phyloP scores from a whole-genome alignment of 2,888 invertebrate species.

The Drosophila mayaguana region DNA sequence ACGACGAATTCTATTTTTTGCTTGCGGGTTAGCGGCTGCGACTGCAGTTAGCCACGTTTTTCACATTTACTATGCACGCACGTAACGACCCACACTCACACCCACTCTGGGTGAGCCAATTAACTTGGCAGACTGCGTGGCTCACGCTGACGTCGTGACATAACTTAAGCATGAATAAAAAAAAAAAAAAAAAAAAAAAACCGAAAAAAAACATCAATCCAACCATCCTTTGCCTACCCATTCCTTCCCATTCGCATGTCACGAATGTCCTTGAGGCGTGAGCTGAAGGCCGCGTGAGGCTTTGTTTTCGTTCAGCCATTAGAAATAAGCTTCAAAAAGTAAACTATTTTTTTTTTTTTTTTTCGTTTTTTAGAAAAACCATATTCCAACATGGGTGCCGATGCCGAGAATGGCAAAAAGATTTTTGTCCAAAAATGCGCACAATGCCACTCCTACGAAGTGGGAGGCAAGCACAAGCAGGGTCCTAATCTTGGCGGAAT shows the following conservation, averaged over 20 bases:
- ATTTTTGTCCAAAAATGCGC: slow-evolving; percentile 97
- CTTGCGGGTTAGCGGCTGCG: slow-evolving; percentile 23
- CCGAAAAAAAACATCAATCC: neutral
- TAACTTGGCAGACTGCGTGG: slow-evolving; percentile 70
- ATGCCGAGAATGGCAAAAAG: slow-evolving; percentile 98
- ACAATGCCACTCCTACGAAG: slow-evolving; percentile 96
- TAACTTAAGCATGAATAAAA: slow-evolving; percentile 22
- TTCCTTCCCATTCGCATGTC: slow-evolving; percentile 36
- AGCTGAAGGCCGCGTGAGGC: slow-evolving; percentile 43
- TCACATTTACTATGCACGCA: slow-evolving; percentile 50
- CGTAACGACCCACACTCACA: slow-evolving; percentile 53
- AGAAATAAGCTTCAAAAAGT: slow-evolving; percentile 9
- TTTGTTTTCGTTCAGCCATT: slow-evolving; percentile 40
- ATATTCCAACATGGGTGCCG: slow-evolving; percentile 89
- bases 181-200: neutral
- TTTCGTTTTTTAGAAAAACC: slow-evolving; percentile 21
- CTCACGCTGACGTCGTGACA: slow-evolving; percentile 49
- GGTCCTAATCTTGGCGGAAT: slow-evolving; percentile 98
- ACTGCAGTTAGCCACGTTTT: slow-evolving; percentile 60
- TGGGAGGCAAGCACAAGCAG: slow-evolving; percentile 97
- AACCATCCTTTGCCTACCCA: slow-evolving; percentile 8
- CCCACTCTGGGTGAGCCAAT: slow-evolving; percentile 53
- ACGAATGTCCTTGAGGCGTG: slow-evolving; percentile 60
- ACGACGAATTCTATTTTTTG: slow-evolving; percentile 48
- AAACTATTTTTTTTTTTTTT: neutral